A percentile compares a stretch with the other conserved stretches of the same genome.
These are phyloP conservation scores for Torymus aiolomorphi DNA, from an alignment of 2,888 invertebrate genomes.

Conservation along the genomic window DNA sequence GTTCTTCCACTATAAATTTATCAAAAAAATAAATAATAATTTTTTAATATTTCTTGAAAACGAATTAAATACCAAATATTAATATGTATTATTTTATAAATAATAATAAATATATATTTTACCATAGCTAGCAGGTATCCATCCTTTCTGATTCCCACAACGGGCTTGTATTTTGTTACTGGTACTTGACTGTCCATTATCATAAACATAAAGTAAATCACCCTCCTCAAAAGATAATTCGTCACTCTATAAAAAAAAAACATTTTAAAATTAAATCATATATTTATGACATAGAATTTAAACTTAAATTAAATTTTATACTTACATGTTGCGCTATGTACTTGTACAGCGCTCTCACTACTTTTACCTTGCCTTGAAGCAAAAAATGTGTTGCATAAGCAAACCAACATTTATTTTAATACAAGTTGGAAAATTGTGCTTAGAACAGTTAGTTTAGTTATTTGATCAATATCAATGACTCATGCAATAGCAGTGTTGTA, in stretches of 20 bases:
- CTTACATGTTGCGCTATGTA: conserved; percentile 79
- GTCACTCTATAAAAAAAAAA: conserved; percentile 74
- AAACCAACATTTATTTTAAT: conserved; percentile 9
- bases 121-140: conserved; percentile 81
- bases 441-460: neutral
- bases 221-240: conserved; percentile 82
- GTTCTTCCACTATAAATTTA: conserved; percentile 76
- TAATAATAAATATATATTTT: conserved; percentile 49
- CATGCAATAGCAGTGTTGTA: conserved; percentile 13
- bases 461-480: neutral
- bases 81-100: neutral
- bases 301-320: conserved; percentile 39
- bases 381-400: conserved; percentile 45
- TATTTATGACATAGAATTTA: neutral
- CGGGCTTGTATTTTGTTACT: conserved; percentile 78
- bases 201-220: conserved; percentile 79
- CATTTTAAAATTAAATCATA: conserved; percentile 22
- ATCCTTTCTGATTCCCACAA: conserved; percentile 77
- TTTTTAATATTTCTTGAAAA: conserved; percentile 6
- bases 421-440: neutral
- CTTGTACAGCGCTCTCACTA: conserved; percentile 78
- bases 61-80: neutral
- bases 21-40: conserved; percentile 23
- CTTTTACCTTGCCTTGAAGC: conserved; percentile 77
- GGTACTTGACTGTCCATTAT: conserved; percentile 74